A percentile compares a stretch with the other conserved stretches of the same genome.
Evolutionary conservation across 2,797 vertebrate genomes (phyloP).

Genomic region (Delichon dasypus): DNA sequence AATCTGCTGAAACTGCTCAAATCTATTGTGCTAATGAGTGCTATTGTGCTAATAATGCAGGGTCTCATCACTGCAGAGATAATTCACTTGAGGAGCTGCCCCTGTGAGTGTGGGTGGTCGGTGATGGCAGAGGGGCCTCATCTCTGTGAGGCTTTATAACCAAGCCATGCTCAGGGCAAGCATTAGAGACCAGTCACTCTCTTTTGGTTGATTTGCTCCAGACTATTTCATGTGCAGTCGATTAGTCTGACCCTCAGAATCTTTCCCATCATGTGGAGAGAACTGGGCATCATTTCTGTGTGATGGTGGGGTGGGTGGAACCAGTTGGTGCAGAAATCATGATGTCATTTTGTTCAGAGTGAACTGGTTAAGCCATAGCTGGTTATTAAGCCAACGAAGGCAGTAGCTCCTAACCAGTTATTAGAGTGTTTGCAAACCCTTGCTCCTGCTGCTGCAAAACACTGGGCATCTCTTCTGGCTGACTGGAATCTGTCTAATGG

Average conservation of each 20-base stretch:
- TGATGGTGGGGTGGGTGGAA: background rate
- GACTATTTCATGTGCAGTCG: background rate
- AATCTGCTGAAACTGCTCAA: constrained; percentile 31
- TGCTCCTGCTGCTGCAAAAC: background rate
- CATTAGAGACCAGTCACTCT: background rate
- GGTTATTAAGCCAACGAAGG: background rate
- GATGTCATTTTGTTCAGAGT: background rate
- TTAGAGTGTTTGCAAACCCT: background rate
- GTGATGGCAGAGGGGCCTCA: background rate
- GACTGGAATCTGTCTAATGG: background rate
- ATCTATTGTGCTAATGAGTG: background rate
- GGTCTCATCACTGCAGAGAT: background rate
- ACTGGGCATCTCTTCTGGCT: background rate
- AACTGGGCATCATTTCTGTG: background rate
- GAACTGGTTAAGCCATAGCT: background rate
- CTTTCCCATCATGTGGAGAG: background rate
- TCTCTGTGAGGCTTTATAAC: background rate
- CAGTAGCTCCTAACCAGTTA: background rate
- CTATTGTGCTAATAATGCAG: background rate
- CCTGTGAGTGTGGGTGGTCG: accelerated
- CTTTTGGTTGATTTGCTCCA: background rate
- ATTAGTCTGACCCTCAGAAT: background rate
- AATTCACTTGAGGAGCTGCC: background rate
- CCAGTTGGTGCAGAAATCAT: background rate
- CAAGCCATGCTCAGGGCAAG: accelerated